Evolutionary conservation across 2,888 invertebrate genomes (phyloP).

Genomic region (Synanthedon andrenaeformis): DNA sequence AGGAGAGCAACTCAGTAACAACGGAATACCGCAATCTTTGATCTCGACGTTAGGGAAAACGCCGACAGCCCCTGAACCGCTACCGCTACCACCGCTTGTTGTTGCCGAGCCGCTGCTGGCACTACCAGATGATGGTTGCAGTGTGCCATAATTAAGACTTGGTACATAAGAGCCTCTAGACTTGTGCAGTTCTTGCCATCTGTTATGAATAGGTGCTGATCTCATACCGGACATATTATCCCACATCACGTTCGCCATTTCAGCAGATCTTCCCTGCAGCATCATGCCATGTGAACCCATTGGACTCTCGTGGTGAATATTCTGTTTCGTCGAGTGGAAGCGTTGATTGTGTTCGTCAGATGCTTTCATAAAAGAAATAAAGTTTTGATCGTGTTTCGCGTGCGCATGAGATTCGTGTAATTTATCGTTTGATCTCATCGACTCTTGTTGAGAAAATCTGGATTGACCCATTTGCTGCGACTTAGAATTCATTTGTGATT

Average conservation of each 20-base stretch:
- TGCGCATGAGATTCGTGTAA: no score
- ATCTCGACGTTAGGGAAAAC: constrained; percentile 50
- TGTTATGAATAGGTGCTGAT: not conserved
- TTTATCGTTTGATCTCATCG: no score
- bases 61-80: constrained; percentile 31
- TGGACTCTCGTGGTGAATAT: not conserved
- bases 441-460: no score
- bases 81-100: constrained; percentile 7
- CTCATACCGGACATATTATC: constrained; percentile 18
- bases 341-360: no score
- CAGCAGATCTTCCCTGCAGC: constrained; percentile 5
- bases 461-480: no score
- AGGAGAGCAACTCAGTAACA: constrained; percentile 54
- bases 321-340: not conserved
- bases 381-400: no score
- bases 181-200: not conserved
- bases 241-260: constrained; percentile 24
- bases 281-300: constrained; percentile 7
- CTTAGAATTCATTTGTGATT: no score
- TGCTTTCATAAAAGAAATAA: no score
- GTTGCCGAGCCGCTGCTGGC: no score
- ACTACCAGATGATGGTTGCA: no score
- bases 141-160: no score
- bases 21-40: constrained; percentile 12
- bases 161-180: constrained; percentile 29